phyloP scores from a whole-genome alignment of 1,140 invertebrate species.

The Drepana arcuata region DNA sequence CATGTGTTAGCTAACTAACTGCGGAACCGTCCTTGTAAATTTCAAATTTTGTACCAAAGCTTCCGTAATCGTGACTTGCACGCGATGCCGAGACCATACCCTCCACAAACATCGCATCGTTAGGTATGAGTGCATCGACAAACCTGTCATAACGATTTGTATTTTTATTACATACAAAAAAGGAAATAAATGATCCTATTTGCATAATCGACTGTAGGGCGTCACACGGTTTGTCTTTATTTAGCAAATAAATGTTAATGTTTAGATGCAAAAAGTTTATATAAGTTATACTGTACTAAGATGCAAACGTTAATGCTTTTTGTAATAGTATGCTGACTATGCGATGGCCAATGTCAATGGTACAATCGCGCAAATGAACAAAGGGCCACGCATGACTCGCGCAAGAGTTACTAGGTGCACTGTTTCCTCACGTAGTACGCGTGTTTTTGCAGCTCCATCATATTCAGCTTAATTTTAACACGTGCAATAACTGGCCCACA shows the following conservation, averaged over 20 bases:
- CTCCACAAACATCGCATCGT: too few relatives aligned
- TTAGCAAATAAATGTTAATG: too few relatives aligned
- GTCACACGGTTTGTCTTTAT: conserved; percentile 43
- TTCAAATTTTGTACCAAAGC: conserved; percentile 18
- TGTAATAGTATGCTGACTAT: conserved; percentile 23
- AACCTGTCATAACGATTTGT: conserved; percentile 7
- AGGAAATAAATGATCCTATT: conserved; percentile 47
- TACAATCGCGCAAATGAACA: too few relatives aligned
- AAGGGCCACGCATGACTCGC: conserved; percentile 28
- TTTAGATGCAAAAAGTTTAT: too few relatives aligned
- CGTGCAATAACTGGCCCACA: background rate
- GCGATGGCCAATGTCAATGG: conserved; percentile 44
- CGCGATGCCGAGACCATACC: conserved; percentile 10
- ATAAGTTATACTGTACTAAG: too few relatives aligned
- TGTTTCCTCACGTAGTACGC: conserved; percentile 8
- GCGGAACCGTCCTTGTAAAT: conserved; percentile 21
- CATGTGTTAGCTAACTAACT: too few relatives aligned
- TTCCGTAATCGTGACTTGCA: conserved; percentile 27
- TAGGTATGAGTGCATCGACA: conserved; percentile 22
- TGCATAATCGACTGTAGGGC: conserved; percentile 38
- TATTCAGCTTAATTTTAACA: too few relatives aligned
- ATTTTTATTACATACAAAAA: conserved; percentile 36
- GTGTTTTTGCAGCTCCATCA: too few relatives aligned
- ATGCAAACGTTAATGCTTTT: conserved; percentile 19
- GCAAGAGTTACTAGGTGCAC: conserved; percentile 6